phyloP scores from a whole-genome alignment of 1,140 invertebrate genomes.

The Heliconius congener region DNA sequence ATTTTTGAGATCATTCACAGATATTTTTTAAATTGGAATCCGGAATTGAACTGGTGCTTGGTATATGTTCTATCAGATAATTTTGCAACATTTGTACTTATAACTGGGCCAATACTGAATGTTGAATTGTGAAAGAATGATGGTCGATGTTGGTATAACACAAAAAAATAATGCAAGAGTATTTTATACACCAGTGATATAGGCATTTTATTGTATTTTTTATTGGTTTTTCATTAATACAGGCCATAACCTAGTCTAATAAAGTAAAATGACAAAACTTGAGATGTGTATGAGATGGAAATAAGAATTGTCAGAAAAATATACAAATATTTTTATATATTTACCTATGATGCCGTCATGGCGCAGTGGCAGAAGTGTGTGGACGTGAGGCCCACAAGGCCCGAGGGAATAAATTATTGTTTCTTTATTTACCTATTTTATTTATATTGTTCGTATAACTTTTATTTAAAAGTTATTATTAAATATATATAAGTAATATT shows the following conservation, averaged over 20 bases:
- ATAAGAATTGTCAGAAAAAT: background rate
- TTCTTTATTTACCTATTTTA: no score
- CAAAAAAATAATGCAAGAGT: background rate
- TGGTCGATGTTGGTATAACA: background rate
- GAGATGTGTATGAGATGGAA: background rate
- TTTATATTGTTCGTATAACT: no score
- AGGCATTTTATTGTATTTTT: background rate
- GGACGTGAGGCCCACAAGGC: no score
- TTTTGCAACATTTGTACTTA: background rate
- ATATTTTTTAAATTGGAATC: background rate
- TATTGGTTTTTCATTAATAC: background rate
- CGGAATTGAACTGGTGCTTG: background rate
- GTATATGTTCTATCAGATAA: background rate
- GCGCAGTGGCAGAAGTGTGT: background rate
- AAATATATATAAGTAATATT: background rate
- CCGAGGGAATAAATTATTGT: no score
- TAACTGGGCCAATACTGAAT: slow-evolving; percentile 11
- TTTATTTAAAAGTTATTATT: no score
- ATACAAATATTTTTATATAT: background rate
- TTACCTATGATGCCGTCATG: background rate
- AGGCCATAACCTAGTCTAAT: background rate
- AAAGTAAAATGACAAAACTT: background rate
- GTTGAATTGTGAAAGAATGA: background rate
- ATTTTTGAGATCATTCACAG: background rate
- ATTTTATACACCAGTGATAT: background rate